A percentile compares a stretch with the other conserved stretches of the same genome.
phyloP scores from a whole-genome alignment of 1,140 invertebrate species.

The Cydia fagiglandana region DNA sequence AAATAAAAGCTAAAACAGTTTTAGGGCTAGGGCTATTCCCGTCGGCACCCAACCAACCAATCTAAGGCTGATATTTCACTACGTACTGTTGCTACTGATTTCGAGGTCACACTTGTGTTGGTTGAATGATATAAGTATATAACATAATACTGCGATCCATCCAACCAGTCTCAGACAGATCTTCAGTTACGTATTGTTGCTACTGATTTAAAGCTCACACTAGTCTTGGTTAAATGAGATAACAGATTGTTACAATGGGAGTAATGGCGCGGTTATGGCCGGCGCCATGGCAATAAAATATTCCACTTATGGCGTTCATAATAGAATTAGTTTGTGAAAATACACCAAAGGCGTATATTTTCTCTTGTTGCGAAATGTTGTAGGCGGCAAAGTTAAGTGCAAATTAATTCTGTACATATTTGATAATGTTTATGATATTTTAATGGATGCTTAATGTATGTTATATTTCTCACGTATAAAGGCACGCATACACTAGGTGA shows the following conservation, averaged over 20 bases:
- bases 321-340: constrained; percentile 3
- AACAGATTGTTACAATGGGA: background rate
- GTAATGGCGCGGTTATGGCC: background rate
- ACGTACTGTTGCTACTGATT: background rate
- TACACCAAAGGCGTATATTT: constrained; percentile 24
- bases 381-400: background rate
- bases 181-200: background rate
- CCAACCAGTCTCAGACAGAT: background rate
- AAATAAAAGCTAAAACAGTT: constrained; percentile 26
- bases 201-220: background rate
- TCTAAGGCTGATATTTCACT: background rate
- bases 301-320: constrained; percentile 30
- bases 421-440: background rate
- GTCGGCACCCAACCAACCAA: background rate
- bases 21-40: background rate
- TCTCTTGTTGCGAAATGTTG: constrained; percentile 20
- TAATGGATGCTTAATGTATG: background rate
- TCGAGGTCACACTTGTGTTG: background rate
- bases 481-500: too few species aligned
- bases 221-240: background rate
- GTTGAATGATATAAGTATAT: too few species aligned
- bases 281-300: constrained; percentile 20
- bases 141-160: background rate
- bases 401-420: background rate
- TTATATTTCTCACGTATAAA: too few species aligned